These are phyloP conservation scores for Sminthopsis crassicaudata DNA, from an alignment of 2,113 vertebrate genomes.

Conservation along the genomic window DNA sequence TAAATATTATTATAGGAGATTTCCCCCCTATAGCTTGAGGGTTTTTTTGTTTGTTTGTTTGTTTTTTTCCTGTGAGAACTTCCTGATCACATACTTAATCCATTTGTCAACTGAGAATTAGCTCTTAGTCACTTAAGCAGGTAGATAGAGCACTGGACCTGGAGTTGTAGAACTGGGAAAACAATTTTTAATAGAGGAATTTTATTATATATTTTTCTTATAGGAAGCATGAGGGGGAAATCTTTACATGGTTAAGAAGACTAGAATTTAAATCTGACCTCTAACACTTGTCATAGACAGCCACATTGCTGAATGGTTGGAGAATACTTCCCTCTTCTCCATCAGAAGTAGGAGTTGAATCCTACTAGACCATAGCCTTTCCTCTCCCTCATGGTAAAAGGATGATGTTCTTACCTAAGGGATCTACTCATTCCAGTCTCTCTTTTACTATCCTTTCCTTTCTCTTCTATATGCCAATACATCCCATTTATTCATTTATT, in stretches of 20 bases:
- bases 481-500: not conserved
- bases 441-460: not conserved
- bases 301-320: not conserved
- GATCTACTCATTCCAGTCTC: not conserved
- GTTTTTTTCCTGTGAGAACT: not conserved
- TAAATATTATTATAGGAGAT: not conserved
- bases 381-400: not conserved
- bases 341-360: not conserved
- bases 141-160: not conserved
- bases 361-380: not conserved
- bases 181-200: constrained; percentile 17
- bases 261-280: not conserved
- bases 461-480: not conserved
- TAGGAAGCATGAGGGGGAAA: constrained; percentile 16
- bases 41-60: too few species aligned
- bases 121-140: not conserved
- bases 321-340: not conserved
- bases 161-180: constrained; percentile 33
- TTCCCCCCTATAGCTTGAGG: not conserved
- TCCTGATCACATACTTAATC: not conserved
- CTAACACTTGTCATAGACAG: not conserved
- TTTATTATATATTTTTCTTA: constrained; percentile 1
- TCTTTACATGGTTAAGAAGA: not conserved
- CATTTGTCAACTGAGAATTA: not conserved
- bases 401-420: not conserved